Conservation (phyloP, 2,113 vertebrate genomes). For the Macrotis lagotis region DNA sequence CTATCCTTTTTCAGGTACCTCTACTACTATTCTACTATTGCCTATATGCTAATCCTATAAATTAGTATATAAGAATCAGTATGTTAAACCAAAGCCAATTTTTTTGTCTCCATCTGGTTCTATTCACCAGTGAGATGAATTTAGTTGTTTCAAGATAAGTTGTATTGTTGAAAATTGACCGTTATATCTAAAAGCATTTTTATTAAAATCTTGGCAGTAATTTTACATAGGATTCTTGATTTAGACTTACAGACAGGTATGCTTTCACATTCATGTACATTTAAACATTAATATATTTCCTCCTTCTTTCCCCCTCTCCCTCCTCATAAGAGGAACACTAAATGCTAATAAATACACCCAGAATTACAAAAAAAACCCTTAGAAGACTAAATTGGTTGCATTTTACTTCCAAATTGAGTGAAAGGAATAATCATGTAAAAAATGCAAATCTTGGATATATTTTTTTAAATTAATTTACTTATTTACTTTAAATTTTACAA, state of each 20-base stretch:
- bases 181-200: not conserved
- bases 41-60: not conserved
- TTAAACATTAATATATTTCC: not conserved
- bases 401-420: constrained; percentile 2
- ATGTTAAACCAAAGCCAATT: constrained; percentile 10
- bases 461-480: no score
- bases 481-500: no score
- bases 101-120: constrained; percentile 17
- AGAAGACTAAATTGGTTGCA: not conserved
- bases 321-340: not conserved
- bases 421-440: not conserved
- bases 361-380: not conserved
- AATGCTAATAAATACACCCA: not conserved
- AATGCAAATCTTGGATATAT: not conserved
- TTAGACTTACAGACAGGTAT: not conserved
- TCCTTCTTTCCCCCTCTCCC: not conserved
- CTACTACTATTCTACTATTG: not conserved
- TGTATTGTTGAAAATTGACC: constrained; percentile 19
- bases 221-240: constrained; percentile 12
- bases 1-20: not conserved
- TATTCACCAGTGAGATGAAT: constrained; percentile 12
- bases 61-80: constrained; percentile 8
- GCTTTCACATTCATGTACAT: not conserved
- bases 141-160: constrained; percentile 16
- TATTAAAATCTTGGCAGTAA: not conserved